These are phyloP conservation scores for Limenitis camilla DNA, from an alignment of 2,888 invertebrate genomes.

Conservation along the genomic window DNA sequence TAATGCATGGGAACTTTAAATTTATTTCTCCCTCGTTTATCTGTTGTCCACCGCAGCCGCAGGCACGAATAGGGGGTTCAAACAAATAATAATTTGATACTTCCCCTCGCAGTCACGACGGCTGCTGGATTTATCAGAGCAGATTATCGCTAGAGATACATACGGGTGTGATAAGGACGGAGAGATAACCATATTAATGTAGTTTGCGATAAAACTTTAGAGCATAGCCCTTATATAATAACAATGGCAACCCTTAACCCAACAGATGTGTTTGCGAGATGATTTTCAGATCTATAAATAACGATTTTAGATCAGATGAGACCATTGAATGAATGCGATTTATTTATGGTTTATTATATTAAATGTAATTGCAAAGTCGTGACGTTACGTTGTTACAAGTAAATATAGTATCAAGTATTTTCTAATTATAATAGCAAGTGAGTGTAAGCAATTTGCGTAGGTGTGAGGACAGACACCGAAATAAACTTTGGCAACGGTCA, in stretches of 20 bases:
- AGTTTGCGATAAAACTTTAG: constrained; percentile 18
- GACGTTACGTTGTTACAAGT: constrained; percentile 31
- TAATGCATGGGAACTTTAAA: not conserved
- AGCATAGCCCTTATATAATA: not conserved
- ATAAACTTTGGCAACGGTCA: constrained; percentile 63
- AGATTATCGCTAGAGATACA: constrained; percentile 49
- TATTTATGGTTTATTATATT: not conserved
- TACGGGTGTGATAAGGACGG: constrained; percentile 36
- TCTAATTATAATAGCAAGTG: constrained; percentile 70
- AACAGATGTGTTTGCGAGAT: too few relatives aligned
- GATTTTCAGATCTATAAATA: too few relatives aligned
- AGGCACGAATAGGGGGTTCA: constrained; percentile 37
- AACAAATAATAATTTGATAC: constrained; percentile 48
- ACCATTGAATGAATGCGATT: too few relatives aligned
- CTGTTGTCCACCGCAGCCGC: constrained; percentile 12
- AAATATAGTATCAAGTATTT: constrained; percentile 55
- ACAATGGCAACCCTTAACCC: too few relatives aligned
- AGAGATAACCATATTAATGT: constrained; percentile 25
- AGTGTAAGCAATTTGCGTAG: constrained; percentile 71
- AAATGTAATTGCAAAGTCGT: constrained; percentile 3
- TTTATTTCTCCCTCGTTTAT: constrained; percentile 3
- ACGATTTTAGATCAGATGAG: too few relatives aligned
- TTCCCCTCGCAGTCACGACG: constrained; percentile 40
- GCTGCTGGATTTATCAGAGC: constrained; percentile 48
- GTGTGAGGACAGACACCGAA: constrained; percentile 51